These are phyloP conservation scores for Eulemur rufifrons DNA, from an alignment of 2,113 vertebrate species.

Conservation along the genomic window DNA sequence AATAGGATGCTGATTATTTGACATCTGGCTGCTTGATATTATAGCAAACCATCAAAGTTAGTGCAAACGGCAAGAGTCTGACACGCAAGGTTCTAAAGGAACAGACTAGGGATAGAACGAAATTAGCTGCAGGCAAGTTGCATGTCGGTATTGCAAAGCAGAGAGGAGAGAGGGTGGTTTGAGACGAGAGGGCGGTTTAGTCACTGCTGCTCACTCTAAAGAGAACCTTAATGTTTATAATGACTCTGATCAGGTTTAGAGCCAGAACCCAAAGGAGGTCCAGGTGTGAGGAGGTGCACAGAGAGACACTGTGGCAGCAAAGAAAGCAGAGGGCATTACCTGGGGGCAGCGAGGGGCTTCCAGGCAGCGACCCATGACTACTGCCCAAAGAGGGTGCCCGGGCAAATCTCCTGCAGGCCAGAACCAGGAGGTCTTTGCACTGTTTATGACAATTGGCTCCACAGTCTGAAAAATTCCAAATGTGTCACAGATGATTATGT, in stretches of 20 bases:
- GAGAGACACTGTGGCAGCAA: neutral
- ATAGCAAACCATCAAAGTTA: neutral
- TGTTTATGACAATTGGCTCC: slow-evolving; percentile 99
- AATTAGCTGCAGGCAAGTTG: neutral
- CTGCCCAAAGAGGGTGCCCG: slow-evolving; percentile 90
- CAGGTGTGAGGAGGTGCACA: neutral
- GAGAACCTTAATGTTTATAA: neutral
- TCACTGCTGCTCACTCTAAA: neutral
- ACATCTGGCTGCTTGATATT: neutral
- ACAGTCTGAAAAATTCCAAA: slow-evolving; percentile 88
- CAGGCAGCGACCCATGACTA: slow-evolving; percentile 92
- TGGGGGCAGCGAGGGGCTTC: slow-evolving; percentile 91
- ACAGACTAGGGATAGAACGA: neutral
- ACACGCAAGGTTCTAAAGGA: neutral
- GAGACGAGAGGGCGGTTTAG: neutral
- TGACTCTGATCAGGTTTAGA: neutral
- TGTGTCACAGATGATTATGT: neutral
- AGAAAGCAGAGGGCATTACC: slow-evolving; percentile 80
- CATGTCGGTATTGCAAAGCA: neutral
- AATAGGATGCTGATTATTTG: neutral
- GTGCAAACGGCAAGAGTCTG: neutral
- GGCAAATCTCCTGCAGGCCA: slow-evolving; percentile 94
- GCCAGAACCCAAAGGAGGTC: neutral
- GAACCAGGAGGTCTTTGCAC: slow-evolving; percentile 95
- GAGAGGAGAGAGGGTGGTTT: neutral